Conservation (phyloP, 64 coral and sea anemone genomes). For the Montipora capricornis region DNA sequence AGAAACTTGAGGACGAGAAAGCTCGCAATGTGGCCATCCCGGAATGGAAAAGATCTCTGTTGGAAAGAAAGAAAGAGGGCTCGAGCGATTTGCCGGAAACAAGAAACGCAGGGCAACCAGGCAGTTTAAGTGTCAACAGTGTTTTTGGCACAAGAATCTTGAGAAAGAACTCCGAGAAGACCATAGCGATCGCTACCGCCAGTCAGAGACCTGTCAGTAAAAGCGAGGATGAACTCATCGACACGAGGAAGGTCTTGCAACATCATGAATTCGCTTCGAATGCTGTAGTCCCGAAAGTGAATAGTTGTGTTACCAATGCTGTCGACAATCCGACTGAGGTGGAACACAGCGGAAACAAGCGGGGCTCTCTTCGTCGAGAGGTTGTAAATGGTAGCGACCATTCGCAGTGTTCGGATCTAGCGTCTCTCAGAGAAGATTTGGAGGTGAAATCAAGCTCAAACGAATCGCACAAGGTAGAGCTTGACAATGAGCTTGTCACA, state of each 20-base stretch:
- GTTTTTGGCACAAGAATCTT: conserved; percentile 22
- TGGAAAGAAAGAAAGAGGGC: conserved; percentile 76
- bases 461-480: not conserved
- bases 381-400: not conserved
- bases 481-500: not conserved
- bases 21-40: conserved; percentile 60
- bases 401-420: not conserved
- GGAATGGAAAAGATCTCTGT: conserved; percentile 83
- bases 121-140: not conserved
- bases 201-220: not conserved
- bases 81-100: conserved; percentile 21
- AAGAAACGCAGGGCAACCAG: not conserved
- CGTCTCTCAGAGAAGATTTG: not conserved
- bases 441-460: not conserved
- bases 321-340: conserved; percentile 33
- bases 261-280: not conserved
- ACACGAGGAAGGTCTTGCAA: not conserved
- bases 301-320: conserved; percentile 50
- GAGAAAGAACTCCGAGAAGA: conserved; percentile 27
- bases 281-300: not conserved
- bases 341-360: conserved; percentile 24
- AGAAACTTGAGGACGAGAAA: conserved; percentile 68
- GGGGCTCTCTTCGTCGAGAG: not conserved
- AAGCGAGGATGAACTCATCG: not conserved
- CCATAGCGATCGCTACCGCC: not conserved